These are phyloP conservation scores for Sphyrna mokarran DNA, from an alignment of 2,113 vertebrate species.

Conservation along the genomic window DNA sequence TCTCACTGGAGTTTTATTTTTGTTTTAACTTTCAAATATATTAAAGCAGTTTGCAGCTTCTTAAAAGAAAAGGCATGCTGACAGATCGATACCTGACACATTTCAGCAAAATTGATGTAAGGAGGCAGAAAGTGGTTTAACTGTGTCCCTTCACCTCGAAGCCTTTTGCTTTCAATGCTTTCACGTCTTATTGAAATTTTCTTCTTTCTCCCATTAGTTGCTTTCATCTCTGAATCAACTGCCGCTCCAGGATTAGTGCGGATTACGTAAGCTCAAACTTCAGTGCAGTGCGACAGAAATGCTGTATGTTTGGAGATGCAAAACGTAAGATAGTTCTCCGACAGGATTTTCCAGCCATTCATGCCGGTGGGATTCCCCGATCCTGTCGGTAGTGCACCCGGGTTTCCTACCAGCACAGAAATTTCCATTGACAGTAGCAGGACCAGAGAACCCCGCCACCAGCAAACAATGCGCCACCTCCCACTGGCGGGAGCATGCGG, in stretches of 20 bases:
- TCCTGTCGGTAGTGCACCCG: no score
- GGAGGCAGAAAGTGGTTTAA: neutral
- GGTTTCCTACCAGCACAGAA: no score
- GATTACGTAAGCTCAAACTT: neutral
- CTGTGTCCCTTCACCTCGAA: neutral
- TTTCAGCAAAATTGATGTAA: slow-evolving; percentile 19
- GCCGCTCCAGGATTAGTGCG: neutral
- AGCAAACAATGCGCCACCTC: no score
- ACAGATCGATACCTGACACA: neutral
- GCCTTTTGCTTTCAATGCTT: neutral
- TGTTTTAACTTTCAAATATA: neutral
- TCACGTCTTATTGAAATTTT: neutral
- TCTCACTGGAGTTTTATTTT: neutral
- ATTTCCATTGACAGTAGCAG: no score
- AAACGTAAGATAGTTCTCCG: neutral
- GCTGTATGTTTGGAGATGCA: neutral
- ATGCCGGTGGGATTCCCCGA: no score
- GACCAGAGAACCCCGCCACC: no score
- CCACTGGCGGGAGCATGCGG: no score
- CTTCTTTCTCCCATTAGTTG: neutral
- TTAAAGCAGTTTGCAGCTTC: neutral
- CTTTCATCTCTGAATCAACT: neutral
- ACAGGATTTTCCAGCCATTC: no score
- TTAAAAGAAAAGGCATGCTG: neutral
- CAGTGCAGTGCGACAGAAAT: neutral